A percentile compares a stretch with the other conserved stretches of the same genome.
These are phyloP conservation scores for Phodopus roborovskii DNA, from an alignment of 2,113 vertebrate species.

Conservation along the genomic window DNA sequence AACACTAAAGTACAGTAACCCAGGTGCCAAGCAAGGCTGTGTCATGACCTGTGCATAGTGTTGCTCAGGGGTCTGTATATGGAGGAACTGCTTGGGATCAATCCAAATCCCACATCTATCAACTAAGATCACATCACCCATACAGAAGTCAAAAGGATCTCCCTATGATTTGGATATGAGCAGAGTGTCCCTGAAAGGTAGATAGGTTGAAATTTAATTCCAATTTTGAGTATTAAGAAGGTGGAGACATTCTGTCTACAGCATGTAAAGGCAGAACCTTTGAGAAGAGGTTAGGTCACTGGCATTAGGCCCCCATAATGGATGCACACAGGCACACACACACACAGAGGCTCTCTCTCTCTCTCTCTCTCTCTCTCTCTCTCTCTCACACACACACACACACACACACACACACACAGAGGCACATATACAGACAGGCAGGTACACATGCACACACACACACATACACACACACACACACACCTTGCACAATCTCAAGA, in stretches of 20 bases:
- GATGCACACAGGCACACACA: background rate
- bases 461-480: background rate
- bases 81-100: background rate
- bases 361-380: too few species aligned
- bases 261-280: background rate
- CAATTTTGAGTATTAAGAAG: background rate
- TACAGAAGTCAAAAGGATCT: background rate
- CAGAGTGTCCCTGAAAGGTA: background rate
- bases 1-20: background rate
- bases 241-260: background rate
- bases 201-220: background rate
- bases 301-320: background rate
- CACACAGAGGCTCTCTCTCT: background rate
- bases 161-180: background rate
- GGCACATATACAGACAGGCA: too few species aligned
- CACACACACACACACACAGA: background rate
- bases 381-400: background rate
- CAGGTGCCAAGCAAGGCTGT: background rate
- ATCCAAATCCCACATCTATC: background rate
- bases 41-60: too few species aligned
- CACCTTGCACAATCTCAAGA: background rate
- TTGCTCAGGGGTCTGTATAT: background rate
- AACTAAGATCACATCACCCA: background rate
- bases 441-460: background rate
- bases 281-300: background rate